These are phyloP conservation scores for Parnassius glacialis DNA, from an alignment of 2,888 invertebrate species.

Conservation along the genomic window DNA sequence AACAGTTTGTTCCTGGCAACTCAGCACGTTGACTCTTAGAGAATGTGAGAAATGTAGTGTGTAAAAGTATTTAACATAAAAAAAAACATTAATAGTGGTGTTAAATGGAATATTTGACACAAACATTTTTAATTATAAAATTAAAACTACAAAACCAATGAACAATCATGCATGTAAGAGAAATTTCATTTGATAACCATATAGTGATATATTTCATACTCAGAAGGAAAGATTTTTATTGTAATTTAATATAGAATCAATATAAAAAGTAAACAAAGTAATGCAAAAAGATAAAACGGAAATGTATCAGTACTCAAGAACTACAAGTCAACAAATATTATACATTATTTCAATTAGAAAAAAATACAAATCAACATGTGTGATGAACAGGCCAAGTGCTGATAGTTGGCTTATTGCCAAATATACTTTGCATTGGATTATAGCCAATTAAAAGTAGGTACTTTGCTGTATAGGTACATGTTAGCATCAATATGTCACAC, in stretches of 20 bases:
- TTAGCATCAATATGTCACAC: slow-evolving; percentile 67
- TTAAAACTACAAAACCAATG: too few relatives aligned
- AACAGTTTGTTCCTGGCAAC: slow-evolving; percentile 65
- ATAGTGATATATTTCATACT: too few relatives aligned
- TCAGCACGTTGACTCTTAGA: slow-evolving; percentile 63
- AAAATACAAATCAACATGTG: slow-evolving; percentile 74
- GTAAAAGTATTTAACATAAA: slow-evolving; percentile 16
- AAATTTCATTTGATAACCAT: too few relatives aligned
- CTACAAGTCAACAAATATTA: slow-evolving; percentile 37
- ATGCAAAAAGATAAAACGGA: slow-evolving; percentile 6
- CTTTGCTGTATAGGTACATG: slow-evolving; percentile 54
- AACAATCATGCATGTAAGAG: too few relatives aligned
- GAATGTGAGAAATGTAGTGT: slow-evolving; percentile 71
- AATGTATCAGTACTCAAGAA: slow-evolving; percentile 33
- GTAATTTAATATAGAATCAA: too few relatives aligned
- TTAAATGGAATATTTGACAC: not conserved
- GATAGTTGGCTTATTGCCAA: slow-evolving; percentile 70
- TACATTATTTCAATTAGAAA: slow-evolving; percentile 63
- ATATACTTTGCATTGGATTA: slow-evolving; percentile 79
- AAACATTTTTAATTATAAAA: too few relatives aligned
- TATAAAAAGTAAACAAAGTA: not conserved
- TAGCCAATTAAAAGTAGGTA: slow-evolving; percentile 76
- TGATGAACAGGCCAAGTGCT: slow-evolving; percentile 73
- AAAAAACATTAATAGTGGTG: not conserved
- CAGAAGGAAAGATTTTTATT: too few relatives aligned